Conservation (phyloP, 2,113 vertebrate genomes). For the Elaphurus davidianus region DNA sequence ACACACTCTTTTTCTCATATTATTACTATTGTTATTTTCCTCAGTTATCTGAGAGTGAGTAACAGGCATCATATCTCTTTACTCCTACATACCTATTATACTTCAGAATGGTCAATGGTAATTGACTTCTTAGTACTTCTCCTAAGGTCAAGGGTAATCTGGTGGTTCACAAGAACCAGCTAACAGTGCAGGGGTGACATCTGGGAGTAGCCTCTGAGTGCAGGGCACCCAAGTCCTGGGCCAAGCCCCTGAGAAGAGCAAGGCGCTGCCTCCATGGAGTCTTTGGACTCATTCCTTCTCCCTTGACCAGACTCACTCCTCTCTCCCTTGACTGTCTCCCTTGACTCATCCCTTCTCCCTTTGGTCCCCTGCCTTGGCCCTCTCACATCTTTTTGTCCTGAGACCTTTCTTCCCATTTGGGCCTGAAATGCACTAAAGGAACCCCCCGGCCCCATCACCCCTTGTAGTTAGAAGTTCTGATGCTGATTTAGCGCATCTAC, state of each 20-base stretch:
- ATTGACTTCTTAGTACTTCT: not conserved
- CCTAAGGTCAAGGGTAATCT: not conserved
- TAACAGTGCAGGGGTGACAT: not conserved
- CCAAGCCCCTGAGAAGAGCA: not conserved
- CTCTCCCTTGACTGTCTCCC: too few relatives aligned
- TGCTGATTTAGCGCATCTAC: not conserved
- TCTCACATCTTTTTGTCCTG: not conserved
- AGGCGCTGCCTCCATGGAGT: fast-evolving
- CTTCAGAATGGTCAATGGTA: not conserved
- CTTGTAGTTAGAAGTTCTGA: not conserved
- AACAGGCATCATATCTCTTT: not conserved
- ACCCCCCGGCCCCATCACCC: not conserved
- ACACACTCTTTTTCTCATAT: not conserved
- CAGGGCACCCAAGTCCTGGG: not conserved
- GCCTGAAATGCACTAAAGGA: not conserved
- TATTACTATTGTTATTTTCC: not conserved
- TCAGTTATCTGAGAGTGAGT: not conserved
- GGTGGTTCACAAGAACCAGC: not conserved
- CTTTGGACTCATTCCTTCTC: not conserved
- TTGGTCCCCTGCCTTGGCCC: not conserved
- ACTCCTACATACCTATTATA: not conserved
- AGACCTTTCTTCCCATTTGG: not conserved
- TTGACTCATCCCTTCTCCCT: not conserved
- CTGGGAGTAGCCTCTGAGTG: not conserved
- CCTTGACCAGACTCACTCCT: not conserved